Evolutionary conservation across 2,113 vertebrate species (phyloP).

Genomic region (Fregetta grallaria): DNA sequence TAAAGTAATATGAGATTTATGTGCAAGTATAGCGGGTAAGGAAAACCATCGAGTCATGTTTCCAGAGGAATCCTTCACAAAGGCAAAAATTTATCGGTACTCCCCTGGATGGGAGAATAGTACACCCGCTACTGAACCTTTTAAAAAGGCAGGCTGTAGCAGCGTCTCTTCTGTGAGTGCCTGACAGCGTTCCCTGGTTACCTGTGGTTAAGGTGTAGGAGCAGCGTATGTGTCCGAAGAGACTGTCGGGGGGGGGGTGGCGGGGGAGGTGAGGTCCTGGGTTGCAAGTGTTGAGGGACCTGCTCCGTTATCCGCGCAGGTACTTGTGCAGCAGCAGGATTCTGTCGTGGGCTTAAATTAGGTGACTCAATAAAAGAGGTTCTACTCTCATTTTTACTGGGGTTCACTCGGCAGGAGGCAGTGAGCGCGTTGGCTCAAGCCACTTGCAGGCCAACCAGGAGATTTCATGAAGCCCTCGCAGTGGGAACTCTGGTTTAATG

Average conservation of each 20-base stretch:
- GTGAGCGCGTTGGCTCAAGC: rapidly evolving
- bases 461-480: not conserved
- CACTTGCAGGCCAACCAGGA: not conserved
- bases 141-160: not conserved
- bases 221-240: not conserved
- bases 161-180: not conserved
- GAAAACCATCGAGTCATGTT: not conserved
- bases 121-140: rapidly evolving
- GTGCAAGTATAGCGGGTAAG: not conserved
- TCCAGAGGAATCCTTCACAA: not conserved
- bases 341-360: not conserved
- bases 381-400: not conserved
- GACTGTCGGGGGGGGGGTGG: not conserved
- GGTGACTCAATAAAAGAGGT: not conserved
- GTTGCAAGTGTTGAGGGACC: not conserved
- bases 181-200: not conserved
- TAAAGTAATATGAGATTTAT: not conserved
- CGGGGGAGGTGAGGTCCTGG: not conserved
- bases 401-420: rapidly evolving
- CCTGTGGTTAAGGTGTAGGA: not conserved
- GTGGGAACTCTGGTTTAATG: not conserved
- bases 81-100: not conserved
- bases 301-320: not conserved
- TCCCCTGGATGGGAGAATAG: not conserved
- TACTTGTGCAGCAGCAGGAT: not conserved